Evolutionary conservation across 2,888 invertebrate genomes (phyloP).

Genomic region (Smittia sp.): DNA sequence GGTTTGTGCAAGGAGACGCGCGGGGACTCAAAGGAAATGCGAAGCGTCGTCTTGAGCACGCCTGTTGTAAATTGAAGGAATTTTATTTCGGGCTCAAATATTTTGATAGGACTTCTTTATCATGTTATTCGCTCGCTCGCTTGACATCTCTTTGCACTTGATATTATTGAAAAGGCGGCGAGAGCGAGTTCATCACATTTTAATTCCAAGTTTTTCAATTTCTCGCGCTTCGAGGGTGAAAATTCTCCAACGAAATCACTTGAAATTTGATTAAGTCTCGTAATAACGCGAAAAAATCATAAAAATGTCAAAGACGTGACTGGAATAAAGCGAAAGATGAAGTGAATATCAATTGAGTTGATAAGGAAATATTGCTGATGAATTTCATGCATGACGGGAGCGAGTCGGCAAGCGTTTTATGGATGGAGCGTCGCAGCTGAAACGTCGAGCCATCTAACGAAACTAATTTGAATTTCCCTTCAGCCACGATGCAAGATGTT

Average conservation of each 20-base stretch:
- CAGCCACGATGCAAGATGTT: too few species aligned
- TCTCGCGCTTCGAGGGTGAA: neutral
- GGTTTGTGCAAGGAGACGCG: too few species aligned
- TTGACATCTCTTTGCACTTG: neutral
- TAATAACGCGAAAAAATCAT: neutral
- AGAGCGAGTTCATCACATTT: neutral
- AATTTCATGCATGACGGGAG: neutral
- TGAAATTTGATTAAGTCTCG: conserved; percentile 27
- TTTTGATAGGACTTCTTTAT: neutral
- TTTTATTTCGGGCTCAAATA: neutral
- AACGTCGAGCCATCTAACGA: too few species aligned
- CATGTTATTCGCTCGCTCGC: neutral
- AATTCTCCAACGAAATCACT: conserved; percentile 4
- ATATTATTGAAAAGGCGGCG: neutral
- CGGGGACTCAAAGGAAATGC: too few species aligned
- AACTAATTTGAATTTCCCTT: too few species aligned
- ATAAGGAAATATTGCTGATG: neutral
- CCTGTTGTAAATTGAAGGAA: neutral
- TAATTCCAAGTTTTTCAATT: conserved; percentile 21
- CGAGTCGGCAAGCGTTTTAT: too few species aligned
- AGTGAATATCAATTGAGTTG: neutral
- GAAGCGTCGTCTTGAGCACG: neutral
- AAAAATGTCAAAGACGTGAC: conserved; percentile 34
- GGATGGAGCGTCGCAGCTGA: too few species aligned
- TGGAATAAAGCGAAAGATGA: neutral